A percentile compares a stretch with the other conserved stretches of the same genome.
Evolutionary conservation across 2,113 vertebrate species (phyloP).

Genomic region (Uropsilus gracilis): DNA sequence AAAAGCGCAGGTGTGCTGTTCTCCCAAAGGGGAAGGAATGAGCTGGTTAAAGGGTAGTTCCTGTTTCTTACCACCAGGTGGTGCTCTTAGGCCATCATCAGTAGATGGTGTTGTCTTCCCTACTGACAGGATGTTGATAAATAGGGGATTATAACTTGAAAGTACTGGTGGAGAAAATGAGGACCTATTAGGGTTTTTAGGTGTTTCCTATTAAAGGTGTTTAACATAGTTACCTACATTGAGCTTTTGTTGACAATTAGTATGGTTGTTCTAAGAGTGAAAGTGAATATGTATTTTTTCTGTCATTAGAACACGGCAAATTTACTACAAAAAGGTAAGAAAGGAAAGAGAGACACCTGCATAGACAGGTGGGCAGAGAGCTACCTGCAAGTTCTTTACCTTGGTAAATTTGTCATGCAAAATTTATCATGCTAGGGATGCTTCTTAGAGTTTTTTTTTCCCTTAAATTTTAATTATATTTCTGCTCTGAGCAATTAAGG

Average conservation of each 20-base stretch:
- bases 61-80: slow-evolving; percentile 63
- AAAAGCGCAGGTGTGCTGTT: not conserved
- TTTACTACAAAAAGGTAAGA: no score
- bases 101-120: not conserved
- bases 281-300: not conserved
- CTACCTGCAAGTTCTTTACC: not conserved
- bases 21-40: not conserved
- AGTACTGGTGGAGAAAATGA: not conserved
- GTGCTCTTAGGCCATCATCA: not conserved
- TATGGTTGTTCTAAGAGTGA: not conserved
- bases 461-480: slow-evolving; percentile 21
- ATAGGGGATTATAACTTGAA: not conserved
- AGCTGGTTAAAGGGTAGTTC: slow-evolving; percentile 12
- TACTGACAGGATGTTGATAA: not conserved
- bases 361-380: no score
- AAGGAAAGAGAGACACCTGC: no score
- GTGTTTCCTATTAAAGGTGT: not conserved
- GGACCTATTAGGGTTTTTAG: slow-evolving; percentile 13
- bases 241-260: not conserved
- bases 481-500: slow-evolving; percentile 3
- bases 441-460: not conserved
- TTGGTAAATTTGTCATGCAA: slow-evolving; percentile 21
- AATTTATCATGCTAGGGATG: slow-evolving; percentile 21
- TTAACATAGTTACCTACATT: slow-evolving; percentile 9
- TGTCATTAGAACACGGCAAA: no score